Evolutionary conservation across 2,797 vertebrate species (phyloP), one percentile per base, ranked within the genome.

Genomic region (Megalops cyprinoides): DNA sequence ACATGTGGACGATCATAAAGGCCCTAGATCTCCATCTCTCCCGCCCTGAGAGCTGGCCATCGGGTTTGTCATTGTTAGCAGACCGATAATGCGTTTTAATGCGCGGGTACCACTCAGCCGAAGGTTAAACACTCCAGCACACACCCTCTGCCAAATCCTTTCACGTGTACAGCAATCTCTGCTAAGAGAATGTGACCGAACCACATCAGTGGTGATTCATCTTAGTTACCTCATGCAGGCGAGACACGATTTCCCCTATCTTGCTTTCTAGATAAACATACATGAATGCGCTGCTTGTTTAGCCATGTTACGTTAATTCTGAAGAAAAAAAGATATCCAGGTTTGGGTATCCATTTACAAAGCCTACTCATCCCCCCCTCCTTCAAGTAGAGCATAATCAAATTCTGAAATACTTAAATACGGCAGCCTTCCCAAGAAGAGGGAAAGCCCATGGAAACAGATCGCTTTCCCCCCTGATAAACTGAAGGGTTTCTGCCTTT

Each of bases 401-500:
- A 82, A 81, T 77, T 74, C 55, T 39, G 62, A 48, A 74, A 65
- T 78, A 78, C 44, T 81, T 84, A 82, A 82, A 80, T 25, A 76
- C 71, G 25, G 42, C 79, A 76, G 44, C 18, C 67, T 80, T n/a
- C 77, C 74, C 62, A 62, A 79, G 25, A 80, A 53, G 55, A 76
- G 55, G 49, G 44, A n/a, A 82, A 80, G 39, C 74, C 58, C 58
- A 78, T 78, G 60, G 78, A 84, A 82, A 78, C 28, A 39, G 79
- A 79, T 82, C 73, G 71, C n/a, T 74, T 76, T 58, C 85, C 79
- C 75, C 60, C 20, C n/a, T 34, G 84, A 87, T 83, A 87, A 86
- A 85, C 82, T 77, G 82, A 86, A 83, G 12, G 20, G 23, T 79
- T 77, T 82, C 46, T 67, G 44, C 75, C 82, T 89, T 88, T 88